These are phyloP conservation scores for Sakesphorus luctuosus DNA, from an alignment of 2,113 vertebrate species.

Conservation along the genomic window DNA sequence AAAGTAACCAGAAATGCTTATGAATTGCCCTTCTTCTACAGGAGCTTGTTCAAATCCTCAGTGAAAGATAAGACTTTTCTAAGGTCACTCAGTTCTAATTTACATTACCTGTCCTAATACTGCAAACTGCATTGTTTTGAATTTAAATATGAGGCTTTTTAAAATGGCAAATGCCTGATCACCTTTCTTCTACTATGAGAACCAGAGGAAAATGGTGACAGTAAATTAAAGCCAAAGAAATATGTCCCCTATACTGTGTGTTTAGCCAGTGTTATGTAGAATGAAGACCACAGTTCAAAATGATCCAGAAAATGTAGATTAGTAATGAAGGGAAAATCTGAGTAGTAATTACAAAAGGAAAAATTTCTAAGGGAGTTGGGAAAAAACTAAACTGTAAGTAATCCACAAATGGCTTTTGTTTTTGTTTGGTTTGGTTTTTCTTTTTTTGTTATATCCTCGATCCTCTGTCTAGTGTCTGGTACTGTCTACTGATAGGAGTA, in stretches of 20 bases:
- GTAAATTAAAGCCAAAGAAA: neutral
- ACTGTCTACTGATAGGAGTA: neutral
- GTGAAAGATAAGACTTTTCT: neutral
- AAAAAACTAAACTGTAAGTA: neutral
- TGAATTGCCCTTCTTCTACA: neutral
- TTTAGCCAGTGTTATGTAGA: neutral
- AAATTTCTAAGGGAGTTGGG: neutral
- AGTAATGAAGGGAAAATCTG: neutral
- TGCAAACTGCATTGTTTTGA: neutral
- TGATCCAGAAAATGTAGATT: neutral
- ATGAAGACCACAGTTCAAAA: neutral
- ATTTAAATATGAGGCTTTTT: neutral
- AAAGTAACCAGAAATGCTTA: neutral
- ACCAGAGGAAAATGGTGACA: neutral
- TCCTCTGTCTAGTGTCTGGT: neutral
- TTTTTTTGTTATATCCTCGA: neutral
- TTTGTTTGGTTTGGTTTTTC: neutral
- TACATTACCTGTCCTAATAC: neutral
- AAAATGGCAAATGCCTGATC: neutral
- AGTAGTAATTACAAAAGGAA: neutral
- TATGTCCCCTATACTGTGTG: rapidly evolving
- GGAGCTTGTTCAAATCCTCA: neutral
- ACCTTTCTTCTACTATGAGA: neutral
- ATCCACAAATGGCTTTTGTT: neutral
- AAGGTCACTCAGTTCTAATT: neutral